A percentile compares a stretch with the other conserved stretches of the same genome.
These are phyloP conservation scores for Trematocara unimaculatum DNA, from an alignment of 2,113 vertebrate species.

Conservation along the genomic window DNA sequence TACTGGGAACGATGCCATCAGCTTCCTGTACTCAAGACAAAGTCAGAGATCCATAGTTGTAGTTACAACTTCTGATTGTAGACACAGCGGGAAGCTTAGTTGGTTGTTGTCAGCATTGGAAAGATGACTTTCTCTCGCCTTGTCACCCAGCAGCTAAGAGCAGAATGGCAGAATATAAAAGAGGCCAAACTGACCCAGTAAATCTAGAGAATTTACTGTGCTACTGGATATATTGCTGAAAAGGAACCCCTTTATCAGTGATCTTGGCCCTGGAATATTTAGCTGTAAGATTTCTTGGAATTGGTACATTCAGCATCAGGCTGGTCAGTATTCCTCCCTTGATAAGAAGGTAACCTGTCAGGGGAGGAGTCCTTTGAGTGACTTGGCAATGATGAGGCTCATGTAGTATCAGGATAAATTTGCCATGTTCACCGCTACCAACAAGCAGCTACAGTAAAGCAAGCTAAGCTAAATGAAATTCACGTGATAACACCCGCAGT, in stretches of 20 bases:
- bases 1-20: background rate
- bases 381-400: background rate
- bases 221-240: background rate
- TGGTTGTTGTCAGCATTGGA: background rate
- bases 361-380: background rate
- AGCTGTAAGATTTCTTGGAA: background rate
- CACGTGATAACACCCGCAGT: rapidly evolving
- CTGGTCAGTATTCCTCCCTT: background rate
- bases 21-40: background rate
- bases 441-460: background rate
- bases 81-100: background rate
- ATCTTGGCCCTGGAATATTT: background rate
- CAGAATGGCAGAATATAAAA: background rate
- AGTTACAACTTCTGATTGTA: background rate
- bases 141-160: background rate
- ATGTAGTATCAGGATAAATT: rapidly evolving
- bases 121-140: background rate
- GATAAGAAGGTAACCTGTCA: background rate
- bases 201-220: background rate
- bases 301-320: background rate
- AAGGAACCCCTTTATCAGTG: background rate
- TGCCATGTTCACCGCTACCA: background rate
- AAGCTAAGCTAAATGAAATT: background rate
- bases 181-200: background rate
- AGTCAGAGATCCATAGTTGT: background rate